phyloP scores from a whole-genome alignment of 2,888 invertebrate genomes.

The Ophion ellenae region DNA sequence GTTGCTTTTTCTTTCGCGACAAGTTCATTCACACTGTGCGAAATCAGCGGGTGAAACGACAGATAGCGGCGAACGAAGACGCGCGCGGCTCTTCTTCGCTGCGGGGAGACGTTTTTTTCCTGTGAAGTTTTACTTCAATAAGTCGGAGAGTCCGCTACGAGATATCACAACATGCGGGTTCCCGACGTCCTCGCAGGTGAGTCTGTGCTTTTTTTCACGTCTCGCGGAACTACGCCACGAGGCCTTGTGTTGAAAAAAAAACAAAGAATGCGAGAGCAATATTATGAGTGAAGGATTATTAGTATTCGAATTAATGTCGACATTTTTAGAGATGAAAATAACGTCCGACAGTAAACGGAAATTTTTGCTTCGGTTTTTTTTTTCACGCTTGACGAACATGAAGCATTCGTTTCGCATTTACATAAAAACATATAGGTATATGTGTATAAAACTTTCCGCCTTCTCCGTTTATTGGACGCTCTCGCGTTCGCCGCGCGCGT shows the following conservation, averaged over 20 bases:
- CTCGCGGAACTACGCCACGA: neutral
- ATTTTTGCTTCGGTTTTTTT: neutral
- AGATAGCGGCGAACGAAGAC: conserved; percentile 6
- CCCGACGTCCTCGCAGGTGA: conserved; percentile 79
- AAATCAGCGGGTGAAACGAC: conserved; percentile 41
- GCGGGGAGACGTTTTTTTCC: conserved; percentile 8
- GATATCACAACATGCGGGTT: conserved; percentile 74
- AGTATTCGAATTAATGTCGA: neutral
- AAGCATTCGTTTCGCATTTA: neutral
- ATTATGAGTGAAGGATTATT: neutral
- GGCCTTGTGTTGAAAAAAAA: neutral
- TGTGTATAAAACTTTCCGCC: conserved; percentile 26
- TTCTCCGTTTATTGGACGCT: conserved; percentile 46
- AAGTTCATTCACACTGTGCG: conserved; percentile 49
- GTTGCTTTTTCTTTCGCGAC: conserved; percentile 25
- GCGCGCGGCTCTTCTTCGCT: conserved; percentile 21
- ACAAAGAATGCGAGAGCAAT: neutral
- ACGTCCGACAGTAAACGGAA: too few relatives aligned
- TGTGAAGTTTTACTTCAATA: conserved; percentile 3
- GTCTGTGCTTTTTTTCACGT: conserved; percentile 49
- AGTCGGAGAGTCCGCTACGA: conserved; percentile 59
- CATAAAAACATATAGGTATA: conserved; percentile 13
- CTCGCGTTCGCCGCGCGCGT: conserved; percentile 45
- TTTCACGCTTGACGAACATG: neutral
- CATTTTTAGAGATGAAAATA: neutral